These are phyloP conservation scores for Linurgus olivaceus DNA, from an alignment of 2,797 vertebrate species.

Conservation along the genomic window DNA sequence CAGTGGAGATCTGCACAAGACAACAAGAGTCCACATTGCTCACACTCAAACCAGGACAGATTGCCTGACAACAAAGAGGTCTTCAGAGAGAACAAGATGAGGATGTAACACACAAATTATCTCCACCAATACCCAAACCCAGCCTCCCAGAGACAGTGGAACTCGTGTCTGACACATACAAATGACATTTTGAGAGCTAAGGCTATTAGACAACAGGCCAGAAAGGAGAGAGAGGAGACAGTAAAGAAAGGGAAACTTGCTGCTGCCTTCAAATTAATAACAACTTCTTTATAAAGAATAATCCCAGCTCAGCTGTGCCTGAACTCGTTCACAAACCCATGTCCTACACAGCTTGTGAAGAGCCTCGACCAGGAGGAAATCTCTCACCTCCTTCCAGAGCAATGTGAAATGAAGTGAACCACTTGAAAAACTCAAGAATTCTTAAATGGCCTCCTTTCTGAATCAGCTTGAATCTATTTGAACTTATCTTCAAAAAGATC, in stretches of 20 bases:
- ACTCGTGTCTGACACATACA: not conserved
- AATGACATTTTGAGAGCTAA: not conserved
- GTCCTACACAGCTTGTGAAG: not conserved
- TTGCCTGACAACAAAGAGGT: rapidly evolving
- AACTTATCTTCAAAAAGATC: constrained; percentile 47
- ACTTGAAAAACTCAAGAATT: constrained; percentile 13
- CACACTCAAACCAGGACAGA: not conserved
- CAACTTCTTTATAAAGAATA: not conserved
- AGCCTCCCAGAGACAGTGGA: not conserved
- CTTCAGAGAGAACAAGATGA: not conserved
- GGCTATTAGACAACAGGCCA: not conserved
- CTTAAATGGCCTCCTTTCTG: not conserved
- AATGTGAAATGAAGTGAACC: not conserved
- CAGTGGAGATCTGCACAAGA: rapidly evolving
- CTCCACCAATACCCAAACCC: not conserved
- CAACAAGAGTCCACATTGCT: rapidly evolving
- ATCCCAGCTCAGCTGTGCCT: not conserved
- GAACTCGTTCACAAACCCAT: not conserved
- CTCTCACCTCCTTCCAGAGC: not conserved
- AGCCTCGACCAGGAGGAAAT: not conserved
- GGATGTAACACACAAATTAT: not conserved
- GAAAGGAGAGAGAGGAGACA: not conserved
- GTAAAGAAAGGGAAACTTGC: not conserved
- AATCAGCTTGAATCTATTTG: constrained; percentile 19
- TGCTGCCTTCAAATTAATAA: not conserved